Evolutionary conservation across 2,888 invertebrate species (phyloP), one percentile per base, ranked within the genome.

Genomic region (Mesoligia furuncula): DNA sequence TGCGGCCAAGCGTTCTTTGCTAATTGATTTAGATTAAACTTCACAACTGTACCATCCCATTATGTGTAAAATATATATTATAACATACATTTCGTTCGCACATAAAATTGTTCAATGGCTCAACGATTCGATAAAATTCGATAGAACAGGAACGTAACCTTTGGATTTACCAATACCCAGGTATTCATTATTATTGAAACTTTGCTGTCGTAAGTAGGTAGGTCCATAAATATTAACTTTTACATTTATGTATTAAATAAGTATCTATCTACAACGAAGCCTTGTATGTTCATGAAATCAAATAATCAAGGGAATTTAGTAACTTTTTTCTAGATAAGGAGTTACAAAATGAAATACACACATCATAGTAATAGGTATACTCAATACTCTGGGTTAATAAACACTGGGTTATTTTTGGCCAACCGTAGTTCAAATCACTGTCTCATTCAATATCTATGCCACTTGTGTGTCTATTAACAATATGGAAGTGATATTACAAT

Each of bases 11-110:
- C 8, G 59, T 64, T 45, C 15, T 42, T 9, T 48, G 36, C 39
- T 79, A 77, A 85, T 80, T 81, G 42, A 81, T 71, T 80, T 69
- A 81, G 72, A 75, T 72, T 61, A n/a, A 68, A 70, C 17, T 48
- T 57, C 7, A 20, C 59, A 36, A 59, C 27, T 1, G 2, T 31
- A 11, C 3, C n/a, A 39, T 17, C 31, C 7, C 9, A 45, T 39
- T 65, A 59, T n/a, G 6, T 48, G 39, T 48, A 20, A 57, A 69
- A 77, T 45, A 68, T 39, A 51, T 24, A 59, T 61, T 59, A 9
- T 24, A 39, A 66, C 24, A 17, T 4, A 65, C 1, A 48, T 31
- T 36, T 39, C 2, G 17, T 31, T n/a, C 7, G 31, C 48, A n/a
- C 48, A n/a, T 77, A 51, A 42, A 64, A 42, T 17, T 59, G 6